Percentiles rank a stretch among this genome's conserved stretches.
Conservation (phyloP, 2,113 vertebrate species). For the Xiphorhynchus elegans region DNA sequence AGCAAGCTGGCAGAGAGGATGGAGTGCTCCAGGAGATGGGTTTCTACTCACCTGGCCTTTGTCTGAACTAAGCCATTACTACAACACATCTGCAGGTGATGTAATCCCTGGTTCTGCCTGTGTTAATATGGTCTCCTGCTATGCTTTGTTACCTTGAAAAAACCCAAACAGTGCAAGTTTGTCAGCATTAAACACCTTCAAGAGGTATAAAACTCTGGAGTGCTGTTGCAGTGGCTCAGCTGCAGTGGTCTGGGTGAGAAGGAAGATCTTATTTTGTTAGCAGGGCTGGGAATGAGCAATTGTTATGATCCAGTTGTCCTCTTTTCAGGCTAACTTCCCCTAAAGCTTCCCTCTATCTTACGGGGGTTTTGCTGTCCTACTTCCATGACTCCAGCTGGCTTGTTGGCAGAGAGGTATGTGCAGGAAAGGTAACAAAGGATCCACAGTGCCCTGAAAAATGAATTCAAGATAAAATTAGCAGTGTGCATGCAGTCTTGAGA, state of each 20-base stretch:
- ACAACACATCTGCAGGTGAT: neutral
- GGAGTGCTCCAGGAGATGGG: neutral
- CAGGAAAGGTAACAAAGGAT: neutral
- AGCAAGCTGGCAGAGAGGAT: neutral
- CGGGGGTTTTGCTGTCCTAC: neutral
- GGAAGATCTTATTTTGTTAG: neutral
- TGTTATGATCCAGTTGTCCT: neutral
- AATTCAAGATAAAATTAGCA: neutral
- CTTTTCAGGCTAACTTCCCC: neutral
- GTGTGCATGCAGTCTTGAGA: neutral
- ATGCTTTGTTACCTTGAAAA: neutral
- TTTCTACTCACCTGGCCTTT: neutral
- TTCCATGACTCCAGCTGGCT: neutral
- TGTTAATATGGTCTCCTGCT: neutral
- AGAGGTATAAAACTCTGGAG: neutral
- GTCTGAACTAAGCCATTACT: neutral
- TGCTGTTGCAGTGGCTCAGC: neutral
- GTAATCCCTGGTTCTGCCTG: neutral
- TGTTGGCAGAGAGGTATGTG: neutral
- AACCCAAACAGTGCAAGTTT: neutral
- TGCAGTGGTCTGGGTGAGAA: neutral
- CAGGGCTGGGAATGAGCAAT: neutral
- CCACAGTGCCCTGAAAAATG: neutral
- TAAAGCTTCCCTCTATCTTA: neutral
- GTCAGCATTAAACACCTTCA: neutral